These are phyloP conservation scores for Schizopygopsis pylzovi DNA, from an alignment of 2,797 vertebrate genomes.

Conservation along the genomic window DNA sequence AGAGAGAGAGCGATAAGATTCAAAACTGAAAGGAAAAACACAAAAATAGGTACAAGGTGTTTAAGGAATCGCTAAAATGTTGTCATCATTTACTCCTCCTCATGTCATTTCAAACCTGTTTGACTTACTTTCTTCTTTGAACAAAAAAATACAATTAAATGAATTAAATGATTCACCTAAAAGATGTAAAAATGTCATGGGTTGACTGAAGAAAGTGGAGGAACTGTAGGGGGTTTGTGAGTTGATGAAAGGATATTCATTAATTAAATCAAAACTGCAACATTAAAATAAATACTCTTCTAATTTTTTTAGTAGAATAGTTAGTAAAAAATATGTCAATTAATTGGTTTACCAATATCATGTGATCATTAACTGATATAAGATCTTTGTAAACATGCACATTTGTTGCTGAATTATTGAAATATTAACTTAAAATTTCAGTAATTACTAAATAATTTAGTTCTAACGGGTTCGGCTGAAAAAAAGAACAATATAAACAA, in stretches of 20 bases:
- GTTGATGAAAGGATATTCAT: background rate
- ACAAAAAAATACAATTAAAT: background rate
- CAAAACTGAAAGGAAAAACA: background rate
- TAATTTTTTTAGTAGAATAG: background rate
- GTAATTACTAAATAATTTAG: background rate
- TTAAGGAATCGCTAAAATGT: background rate
- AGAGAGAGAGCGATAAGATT: background rate
- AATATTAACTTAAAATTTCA: background rate
- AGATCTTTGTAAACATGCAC: background rate
- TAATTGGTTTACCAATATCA: background rate
- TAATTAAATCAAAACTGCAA: background rate
- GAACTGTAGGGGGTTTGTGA: background rate
- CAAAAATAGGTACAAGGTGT: background rate
- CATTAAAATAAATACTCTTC: background rate
- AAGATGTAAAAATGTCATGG: background rate
- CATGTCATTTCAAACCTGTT: background rate
- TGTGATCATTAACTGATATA: background rate
- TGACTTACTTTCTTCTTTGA: background rate
- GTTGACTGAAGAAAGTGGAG: conserved; percentile 3
- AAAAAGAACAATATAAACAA: background rate
- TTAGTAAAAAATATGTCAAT: background rate
- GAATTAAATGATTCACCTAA: background rate
- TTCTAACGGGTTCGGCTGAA: background rate
- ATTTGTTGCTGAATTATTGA: background rate
- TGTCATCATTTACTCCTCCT: background rate